Evolutionary conservation across 2,113 vertebrate genomes (phyloP), one percentile per base, ranked within the genome.

Genomic region (Callithrix jacchus): DNA sequence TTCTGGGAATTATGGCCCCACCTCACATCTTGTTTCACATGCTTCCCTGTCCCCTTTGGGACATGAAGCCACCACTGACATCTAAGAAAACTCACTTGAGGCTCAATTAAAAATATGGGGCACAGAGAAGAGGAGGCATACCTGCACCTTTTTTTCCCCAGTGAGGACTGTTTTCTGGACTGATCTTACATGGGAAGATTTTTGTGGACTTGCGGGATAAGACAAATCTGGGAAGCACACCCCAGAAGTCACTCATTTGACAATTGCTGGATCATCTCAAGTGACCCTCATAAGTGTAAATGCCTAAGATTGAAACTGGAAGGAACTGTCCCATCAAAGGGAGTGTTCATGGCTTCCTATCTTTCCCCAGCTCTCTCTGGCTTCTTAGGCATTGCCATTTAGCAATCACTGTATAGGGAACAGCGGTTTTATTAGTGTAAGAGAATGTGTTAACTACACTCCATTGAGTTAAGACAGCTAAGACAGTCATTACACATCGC

Each of bases 31-130:
- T 87, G 32, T 97, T 95, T 97, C 92, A 85, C 80, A 92, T 1
- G 47, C 83, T 94, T 98, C 79, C 82, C 49, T 93, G 35, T 96
- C 85, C 90, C 87, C 97, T 95, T 85, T 88, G 97, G 92, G 92
- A 96, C 52, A 32, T 1, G 7, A 68, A 94, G 35, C 7, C 5
- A 0, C 82, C 96, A 87, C 23, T 95, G 94, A 61, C 94, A 95
- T 96, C 91, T 73, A 96, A 87, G 89, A 96, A 97, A 97, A 97
- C 93, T 96, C 92, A 96, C 95, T 83, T 76, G 95, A 97, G 97
- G 93, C 97, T 97, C 95, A 97, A 97, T 97, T 97, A 98, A 97
- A 96, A 80, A 49, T 70, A 86, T 1, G 2, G 68, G 73, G 71
- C 40, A 91, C 89, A 74, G 47, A 90, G 70, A 92, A 80, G 17